Evolutionary conservation across 2,888 invertebrate genomes (phyloP).

Genomic region (Lycophotia porphyrea): DNA sequence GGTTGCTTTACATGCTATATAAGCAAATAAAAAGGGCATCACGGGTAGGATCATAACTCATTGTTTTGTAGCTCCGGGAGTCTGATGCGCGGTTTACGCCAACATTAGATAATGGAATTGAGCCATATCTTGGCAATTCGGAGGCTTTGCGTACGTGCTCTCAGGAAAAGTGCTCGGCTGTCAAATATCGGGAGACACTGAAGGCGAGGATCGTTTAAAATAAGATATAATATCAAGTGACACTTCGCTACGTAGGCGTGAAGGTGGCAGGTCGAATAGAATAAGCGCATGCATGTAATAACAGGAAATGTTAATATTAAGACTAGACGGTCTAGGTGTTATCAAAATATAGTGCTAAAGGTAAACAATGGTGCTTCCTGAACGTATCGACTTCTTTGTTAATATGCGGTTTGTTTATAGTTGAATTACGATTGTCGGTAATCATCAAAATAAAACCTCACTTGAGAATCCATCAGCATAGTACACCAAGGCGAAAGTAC

Average conservation of each 20-base stretch:
- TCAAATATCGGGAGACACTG: conserved; percentile 50
- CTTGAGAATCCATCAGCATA: conserved; percentile 87
- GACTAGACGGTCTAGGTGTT: conserved; percentile 22
- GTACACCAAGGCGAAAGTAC: conserved; percentile 79
- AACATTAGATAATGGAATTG: conserved; percentile 87
- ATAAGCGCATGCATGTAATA: conserved; percentile 35
- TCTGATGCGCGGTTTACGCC: conserved; percentile 79
- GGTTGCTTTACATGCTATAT: conserved; percentile 83
- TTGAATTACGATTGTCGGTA: neutral
- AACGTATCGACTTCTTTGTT: neutral
- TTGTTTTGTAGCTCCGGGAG: conserved; percentile 83
- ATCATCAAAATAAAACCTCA: conserved; percentile 72
- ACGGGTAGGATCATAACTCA: conserved; percentile 85
- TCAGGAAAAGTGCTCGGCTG: conserved; percentile 50
- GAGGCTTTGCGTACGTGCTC: conserved; percentile 71
- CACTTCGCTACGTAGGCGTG: conserved; percentile 27
- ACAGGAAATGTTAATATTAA: conserved; percentile 57
- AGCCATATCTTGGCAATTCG: conserved; percentile 78
- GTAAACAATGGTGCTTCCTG: conserved; percentile 6
- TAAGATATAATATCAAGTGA: conserved; percentile 52
- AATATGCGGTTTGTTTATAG: neutral
- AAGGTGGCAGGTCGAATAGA: conserved; percentile 41
- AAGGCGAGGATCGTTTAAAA: conserved; percentile 56
- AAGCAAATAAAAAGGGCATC: conserved; percentile 84
- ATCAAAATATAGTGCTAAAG: conserved; percentile 22